Evolutionary conservation across 2,113 vertebrate genomes (phyloP).

Genomic region (Pygoscelis antarcticus): DNA sequence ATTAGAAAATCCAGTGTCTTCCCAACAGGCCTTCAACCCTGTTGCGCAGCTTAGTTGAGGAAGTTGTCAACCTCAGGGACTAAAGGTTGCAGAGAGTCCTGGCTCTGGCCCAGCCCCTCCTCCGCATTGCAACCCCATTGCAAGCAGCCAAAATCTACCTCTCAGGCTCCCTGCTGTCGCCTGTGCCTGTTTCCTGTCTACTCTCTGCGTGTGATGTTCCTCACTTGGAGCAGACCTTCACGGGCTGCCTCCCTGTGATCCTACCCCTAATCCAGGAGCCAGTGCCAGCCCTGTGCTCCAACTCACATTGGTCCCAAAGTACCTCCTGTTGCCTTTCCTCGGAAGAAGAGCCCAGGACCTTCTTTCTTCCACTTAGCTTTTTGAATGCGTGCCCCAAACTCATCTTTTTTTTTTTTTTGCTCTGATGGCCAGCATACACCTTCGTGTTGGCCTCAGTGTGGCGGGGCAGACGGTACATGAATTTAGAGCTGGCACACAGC

Average conservation of each 20-base stretch:
- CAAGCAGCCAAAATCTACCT: not conserved
- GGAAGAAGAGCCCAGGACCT: not conserved
- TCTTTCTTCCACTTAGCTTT: not conserved
- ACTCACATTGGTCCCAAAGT: rapidly evolving
- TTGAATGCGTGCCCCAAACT: rapidly evolving
- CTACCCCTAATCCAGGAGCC: not conserved
- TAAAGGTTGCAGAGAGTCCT: not conserved
- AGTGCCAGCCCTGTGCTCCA: not conserved
- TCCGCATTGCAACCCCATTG: not conserved
- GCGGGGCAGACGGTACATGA: not conserved
- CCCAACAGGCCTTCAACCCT: not conserved
- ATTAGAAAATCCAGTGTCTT: not conserved
- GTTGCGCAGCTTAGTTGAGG: not conserved
- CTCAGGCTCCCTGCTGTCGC: not conserved
- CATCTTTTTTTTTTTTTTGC: not conserved
- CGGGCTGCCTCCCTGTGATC: rapidly evolving
- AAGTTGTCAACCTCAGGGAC: not conserved
- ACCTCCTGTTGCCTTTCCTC: not conserved
- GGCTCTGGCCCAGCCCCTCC: not conserved
- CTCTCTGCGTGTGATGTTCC: not conserved
- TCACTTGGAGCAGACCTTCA: not conserved
- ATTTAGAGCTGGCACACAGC: not conserved
- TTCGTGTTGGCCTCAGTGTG: not conserved
- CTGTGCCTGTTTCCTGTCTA: not conserved
- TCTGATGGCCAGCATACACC: not conserved